These are phyloP conservation scores for Phoebastria nigripes DNA, from an alignment of 2,797 vertebrate genomes.

Conservation along the genomic window DNA sequence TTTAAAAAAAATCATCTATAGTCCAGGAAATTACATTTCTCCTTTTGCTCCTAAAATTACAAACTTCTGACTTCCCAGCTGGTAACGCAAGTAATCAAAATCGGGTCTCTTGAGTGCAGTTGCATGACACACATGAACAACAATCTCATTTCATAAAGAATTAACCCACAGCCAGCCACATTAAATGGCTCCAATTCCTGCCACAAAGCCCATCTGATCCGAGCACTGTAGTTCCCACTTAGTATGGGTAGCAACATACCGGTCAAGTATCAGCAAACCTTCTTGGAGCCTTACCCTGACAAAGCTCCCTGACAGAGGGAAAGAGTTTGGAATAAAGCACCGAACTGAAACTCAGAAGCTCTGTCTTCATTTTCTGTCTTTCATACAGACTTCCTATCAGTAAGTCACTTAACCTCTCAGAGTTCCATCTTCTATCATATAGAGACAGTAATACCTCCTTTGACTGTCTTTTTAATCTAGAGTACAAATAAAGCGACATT, in stretches of 20 bases:
- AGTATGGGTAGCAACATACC: background rate
- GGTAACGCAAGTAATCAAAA: conserved; percentile 61
- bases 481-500: background rate
- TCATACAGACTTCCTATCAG: background rate
- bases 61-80: conserved; percentile 65
- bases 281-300: background rate
- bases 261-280: background rate
- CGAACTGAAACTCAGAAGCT: background rate
- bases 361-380: background rate
- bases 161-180: conserved; percentile 24
- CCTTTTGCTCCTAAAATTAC: conserved; percentile 60
- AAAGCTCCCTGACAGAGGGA: background rate
- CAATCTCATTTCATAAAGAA: conserved; percentile 63
- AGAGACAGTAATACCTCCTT: background rate
- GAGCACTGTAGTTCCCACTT: background rate
- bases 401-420: background rate
- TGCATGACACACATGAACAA: conserved; percentile 64
- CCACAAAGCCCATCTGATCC: background rate
- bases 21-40: conserved; percentile 66
- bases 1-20: conserved; percentile 13
- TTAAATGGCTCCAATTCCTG: conserved; percentile 9
- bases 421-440: background rate
- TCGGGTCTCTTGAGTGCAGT: conserved; percentile 48
- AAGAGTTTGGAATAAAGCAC: background rate
- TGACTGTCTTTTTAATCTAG: conserved; percentile 12